Conservation (phyloP, 2,888 invertebrate genomes). For the Apamea anceps region DNA sequence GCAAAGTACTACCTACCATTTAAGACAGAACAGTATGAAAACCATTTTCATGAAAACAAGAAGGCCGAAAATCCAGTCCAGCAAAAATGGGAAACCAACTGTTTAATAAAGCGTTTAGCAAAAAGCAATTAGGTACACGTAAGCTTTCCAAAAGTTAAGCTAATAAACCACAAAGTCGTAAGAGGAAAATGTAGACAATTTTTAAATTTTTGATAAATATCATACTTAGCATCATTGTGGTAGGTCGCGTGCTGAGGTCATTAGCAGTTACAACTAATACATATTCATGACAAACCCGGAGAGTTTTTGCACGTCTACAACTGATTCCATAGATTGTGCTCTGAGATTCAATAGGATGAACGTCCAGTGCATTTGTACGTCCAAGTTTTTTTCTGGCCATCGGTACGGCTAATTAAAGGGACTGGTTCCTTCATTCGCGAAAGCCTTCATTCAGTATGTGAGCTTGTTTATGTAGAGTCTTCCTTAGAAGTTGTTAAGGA, state of each 20-base stretch:
- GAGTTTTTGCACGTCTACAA: slow-evolving; percentile 34
- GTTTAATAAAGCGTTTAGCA: neutral
- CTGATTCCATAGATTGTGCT: slow-evolving; percentile 37
- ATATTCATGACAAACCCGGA: slow-evolving; percentile 35
- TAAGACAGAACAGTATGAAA: neutral
- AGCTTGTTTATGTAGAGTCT: slow-evolving; percentile 22
- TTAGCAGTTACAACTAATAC: slow-evolving; percentile 37
- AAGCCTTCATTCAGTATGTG: slow-evolving; percentile 30
- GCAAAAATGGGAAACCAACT: too few relatives aligned
- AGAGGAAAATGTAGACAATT: neutral
- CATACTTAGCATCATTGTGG: slow-evolving; percentile 22
- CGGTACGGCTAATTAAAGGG: slow-evolving; percentile 45
- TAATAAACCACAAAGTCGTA: neutral
- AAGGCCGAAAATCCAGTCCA: too few relatives aligned
- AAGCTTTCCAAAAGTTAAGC: neutral
- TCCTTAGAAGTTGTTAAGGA: slow-evolving; percentile 29
- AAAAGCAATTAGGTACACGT: neutral
- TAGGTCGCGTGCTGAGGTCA: slow-evolving; percentile 47
- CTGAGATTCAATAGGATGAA: slow-evolving; percentile 22
- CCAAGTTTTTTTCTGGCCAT: slow-evolving; percentile 25
- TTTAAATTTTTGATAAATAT: neutral
- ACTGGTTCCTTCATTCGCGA: slow-evolving; percentile 11
- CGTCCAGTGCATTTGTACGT: slow-evolving; percentile 22
- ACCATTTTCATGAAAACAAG: neutral
- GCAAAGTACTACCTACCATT: neutral